Percentiles rank a stretch among this genome's conserved stretches.
phyloP scores from a whole-genome alignment of 53 echinoderm and acorn worm species.

The Pentamera pediparva region DNA sequence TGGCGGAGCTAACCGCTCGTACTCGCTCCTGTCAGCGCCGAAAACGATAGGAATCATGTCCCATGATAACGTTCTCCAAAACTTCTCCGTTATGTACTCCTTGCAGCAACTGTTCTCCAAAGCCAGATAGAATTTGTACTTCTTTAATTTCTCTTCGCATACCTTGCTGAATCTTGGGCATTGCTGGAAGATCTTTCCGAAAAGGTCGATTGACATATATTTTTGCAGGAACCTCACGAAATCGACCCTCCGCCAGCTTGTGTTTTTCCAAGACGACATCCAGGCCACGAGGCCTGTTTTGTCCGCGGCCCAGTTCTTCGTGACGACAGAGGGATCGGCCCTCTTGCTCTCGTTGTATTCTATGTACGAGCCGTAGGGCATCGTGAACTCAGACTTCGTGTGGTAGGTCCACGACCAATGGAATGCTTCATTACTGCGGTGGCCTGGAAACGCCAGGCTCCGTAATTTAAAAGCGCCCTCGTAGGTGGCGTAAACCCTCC shows the following conservation, averaged over 20 bases:
- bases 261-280: slow-evolving; percentile 4
- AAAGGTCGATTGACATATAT: neutral
- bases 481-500: slow-evolving; percentile 1
- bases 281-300: neutral
- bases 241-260: neutral
- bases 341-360: neutral
- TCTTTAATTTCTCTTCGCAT: neutral
- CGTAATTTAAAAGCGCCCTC: slow-evolving; percentile 3
- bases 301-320: neutral
- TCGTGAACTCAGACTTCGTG: neutral
- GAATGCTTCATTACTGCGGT: neutral
- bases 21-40: neutral
- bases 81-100: slow-evolving; percentile 12
- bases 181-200: neutral
- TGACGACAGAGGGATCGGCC: neutral
- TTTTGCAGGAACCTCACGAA: neutral
- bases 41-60: neutral
- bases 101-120: slow-evolving; percentile 17
- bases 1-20: neutral
- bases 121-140: slow-evolving; percentile 19
- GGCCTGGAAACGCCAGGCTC: neutral
- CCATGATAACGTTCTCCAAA: slow-evolving; percentile 8
- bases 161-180: neutral
- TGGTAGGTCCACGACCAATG: slow-evolving; percentile 20
- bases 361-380: slow-evolving; percentile 1